Base-by-base conservation (phyloP, 1,140 invertebrate species). In the Patella vulgata region DNA sequence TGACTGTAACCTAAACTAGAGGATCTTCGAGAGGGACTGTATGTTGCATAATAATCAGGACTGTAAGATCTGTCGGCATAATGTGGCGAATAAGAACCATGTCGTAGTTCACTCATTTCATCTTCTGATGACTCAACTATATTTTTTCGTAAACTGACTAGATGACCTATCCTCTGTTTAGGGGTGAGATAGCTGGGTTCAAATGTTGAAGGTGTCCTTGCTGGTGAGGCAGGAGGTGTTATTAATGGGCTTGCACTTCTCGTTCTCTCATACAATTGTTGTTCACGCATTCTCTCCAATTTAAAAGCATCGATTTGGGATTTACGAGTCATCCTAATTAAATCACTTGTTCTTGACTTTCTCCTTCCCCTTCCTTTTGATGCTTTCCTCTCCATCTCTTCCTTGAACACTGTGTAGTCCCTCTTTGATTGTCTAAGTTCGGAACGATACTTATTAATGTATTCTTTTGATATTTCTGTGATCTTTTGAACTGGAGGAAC, bases 231-330 rank as follows among this genome's bases (percentile, higher is more conserved):
- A 27, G 57, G 68, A 17, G 42, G 46, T 44, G 50, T 67, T 17
- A 64, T 57, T 9, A 51, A 23, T 33, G 71, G 50, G 33, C 50
- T 67, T 12, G 47, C 50, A 17, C 48, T 59, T 30, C 48, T 61
- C 12, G 52, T 54, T 48, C 40, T 61, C 47, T 71, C 56, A 54
- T 66, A 60, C 19, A 48, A 52, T 25, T 57, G 47, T 21, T 74
- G 65, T 53, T 80, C 76, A 43, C 71, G 47, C n/a, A 53, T 31
- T 33, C 78, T 63, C 55, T 80, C 78, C 9, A 71, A 52, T 54
- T 77, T 78, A 57, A 80, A 80, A 11, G 70, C 66, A 56, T 80
- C 78, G 42, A 80, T 71, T 64, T 78, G 68, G 31, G 74, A 69
- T 17, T 66, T 54, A 23, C 76, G 50, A n/a, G 46, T 63, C 53